A percentile compares a stretch with the other conserved stretches of the same genome.
These are phyloP conservation scores for Erpobdella octoculata DNA, from an alignment of 2,888 invertebrate species.

Conservation along the genomic window DNA sequence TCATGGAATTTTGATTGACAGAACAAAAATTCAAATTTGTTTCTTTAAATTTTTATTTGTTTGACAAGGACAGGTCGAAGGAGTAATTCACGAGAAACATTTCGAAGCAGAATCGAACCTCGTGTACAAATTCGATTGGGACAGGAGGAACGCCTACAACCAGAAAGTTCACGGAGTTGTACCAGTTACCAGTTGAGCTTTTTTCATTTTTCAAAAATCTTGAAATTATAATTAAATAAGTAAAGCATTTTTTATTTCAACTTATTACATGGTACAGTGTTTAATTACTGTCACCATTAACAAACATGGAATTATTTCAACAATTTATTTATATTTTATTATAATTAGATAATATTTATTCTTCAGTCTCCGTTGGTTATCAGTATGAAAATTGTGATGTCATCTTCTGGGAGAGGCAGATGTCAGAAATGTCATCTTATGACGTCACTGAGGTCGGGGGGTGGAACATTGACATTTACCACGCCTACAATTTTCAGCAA, in stretches of 20 bases:
- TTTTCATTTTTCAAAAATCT: not conserved
- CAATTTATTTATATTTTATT: not conserved
- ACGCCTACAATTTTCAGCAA: slow-evolving; percentile 96
- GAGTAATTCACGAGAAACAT: slow-evolving; percentile 78
- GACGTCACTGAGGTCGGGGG: slow-evolving; percentile 69
- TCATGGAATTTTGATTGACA: too few relatives aligned
- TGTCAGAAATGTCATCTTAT: slow-evolving; percentile 84
- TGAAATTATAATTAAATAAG: not conserved
- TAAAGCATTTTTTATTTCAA: not conserved
- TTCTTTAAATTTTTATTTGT: not conserved
- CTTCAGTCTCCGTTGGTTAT: slow-evolving; percentile 70
- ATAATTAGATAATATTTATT: not conserved
- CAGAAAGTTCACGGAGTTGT: slow-evolving; percentile 96
- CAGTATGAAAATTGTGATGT: slow-evolving; percentile 77
- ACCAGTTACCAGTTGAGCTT: slow-evolving; percentile 68
- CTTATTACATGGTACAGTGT: not conserved
- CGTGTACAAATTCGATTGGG: slow-evolving; percentile 94
- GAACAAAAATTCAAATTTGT: not conserved
- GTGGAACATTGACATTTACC: slow-evolving; percentile 75
- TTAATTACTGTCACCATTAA: not conserved
- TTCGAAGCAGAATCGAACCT: slow-evolving; percentile 93
- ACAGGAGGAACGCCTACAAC: slow-evolving; percentile 90
- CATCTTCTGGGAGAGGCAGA: slow-evolving; percentile 89
- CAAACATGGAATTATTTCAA: not conserved
- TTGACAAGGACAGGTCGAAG: slow-evolving; percentile 63